Evolutionary conservation across 2,797 vertebrate genomes (phyloP), one percentile per base, ranked within the genome.

Genomic region (Halcyon leucocephala): DNA sequence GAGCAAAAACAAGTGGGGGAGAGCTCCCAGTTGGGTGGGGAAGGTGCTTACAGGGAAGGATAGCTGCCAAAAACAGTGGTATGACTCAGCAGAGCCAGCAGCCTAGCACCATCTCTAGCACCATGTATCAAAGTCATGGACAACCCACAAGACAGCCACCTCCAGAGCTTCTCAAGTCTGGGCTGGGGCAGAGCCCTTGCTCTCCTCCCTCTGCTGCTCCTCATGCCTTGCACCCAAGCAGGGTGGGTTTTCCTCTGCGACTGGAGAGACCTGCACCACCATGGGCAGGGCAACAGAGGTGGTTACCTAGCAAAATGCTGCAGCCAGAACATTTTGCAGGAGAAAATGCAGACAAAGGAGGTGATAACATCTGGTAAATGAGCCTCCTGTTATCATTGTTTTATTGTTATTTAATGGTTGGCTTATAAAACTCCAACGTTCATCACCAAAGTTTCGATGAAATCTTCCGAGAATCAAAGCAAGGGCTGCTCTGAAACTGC

Each of bases 291-390:
- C 20, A 24, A 21, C 58, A 13, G 70, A 22, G 52, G n/a, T 31
- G 54, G 42, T n/a, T 22, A 57, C 60, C 26, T 10, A 64, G 42
- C 20, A 17, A 48, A 86, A 22, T 17, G 65, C 57, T 48, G 77
- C 73, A 83, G 52, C 39, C 61, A 39, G 60, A 9, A 62, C 0
- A 2, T 12, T 67, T 42, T 86, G 55, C 86, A 49, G 83, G 39
- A 67, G 52, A n/a, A 67, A 83, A 71, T 35, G 73, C 58, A 69
- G 73, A 37, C 0, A 79, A 33, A 57, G 52, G 78, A 82, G 46
- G 78, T 52, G 89, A 49, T 61, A 86, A 62, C 82, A 65, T 79
- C 91, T 95, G 91, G 49, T 41, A 69, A 95, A 96, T 65, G 71
- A 79, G 79, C 87, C 58, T 76, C 41, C 49, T 41, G 54, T 82